phyloP scores from a whole-genome alignment of 2,113 vertebrate species.

The Clinocottus analis region DNA sequence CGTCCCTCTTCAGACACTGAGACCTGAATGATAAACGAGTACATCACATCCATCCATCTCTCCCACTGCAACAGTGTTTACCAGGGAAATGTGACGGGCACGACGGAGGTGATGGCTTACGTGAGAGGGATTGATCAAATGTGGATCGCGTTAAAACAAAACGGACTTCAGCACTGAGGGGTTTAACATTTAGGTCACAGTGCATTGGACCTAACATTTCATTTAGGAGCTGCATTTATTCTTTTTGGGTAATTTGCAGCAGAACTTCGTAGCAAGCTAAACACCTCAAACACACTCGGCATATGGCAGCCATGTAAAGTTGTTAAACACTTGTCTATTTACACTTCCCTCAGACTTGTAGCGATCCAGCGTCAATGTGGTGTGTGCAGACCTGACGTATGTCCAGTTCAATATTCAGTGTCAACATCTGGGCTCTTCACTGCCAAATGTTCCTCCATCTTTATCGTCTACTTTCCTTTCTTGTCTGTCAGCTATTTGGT shows the following conservation, averaged over 20 bases:
- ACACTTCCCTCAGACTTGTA: neutral
- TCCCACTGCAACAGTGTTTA: slow-evolving; percentile 51
- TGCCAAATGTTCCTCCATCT: neutral
- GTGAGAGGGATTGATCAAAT: slow-evolving; percentile 34
- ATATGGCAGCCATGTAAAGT: no score
- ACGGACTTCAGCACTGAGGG: slow-evolving; percentile 4
- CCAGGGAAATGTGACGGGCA: neutral
- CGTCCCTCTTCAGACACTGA: slow-evolving; percentile 47
- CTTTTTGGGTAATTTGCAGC: neutral
- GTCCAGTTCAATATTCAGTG: neutral
- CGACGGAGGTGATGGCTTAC: neutral
- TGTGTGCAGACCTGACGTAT: neutral
- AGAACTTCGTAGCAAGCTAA: neutral
- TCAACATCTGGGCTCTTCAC: neutral
- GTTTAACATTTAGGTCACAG: neutral
- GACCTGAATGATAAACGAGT: slow-evolving; percentile 73
- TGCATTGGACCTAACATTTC: neutral
- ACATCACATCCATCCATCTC: slow-evolving; percentile 60
- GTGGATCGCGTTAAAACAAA: neutral
- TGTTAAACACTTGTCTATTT: no score
- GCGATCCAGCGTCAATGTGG: neutral
- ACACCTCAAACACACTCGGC: slow-evolving; percentile 1
- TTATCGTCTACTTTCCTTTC: neutral
- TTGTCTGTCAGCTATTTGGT: neutral
- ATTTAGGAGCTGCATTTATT: slow-evolving; percentile 16